Evolutionary conservation across 2,113 vertebrate genomes (phyloP).

Genomic region (Halcyon senegalensis): DNA sequence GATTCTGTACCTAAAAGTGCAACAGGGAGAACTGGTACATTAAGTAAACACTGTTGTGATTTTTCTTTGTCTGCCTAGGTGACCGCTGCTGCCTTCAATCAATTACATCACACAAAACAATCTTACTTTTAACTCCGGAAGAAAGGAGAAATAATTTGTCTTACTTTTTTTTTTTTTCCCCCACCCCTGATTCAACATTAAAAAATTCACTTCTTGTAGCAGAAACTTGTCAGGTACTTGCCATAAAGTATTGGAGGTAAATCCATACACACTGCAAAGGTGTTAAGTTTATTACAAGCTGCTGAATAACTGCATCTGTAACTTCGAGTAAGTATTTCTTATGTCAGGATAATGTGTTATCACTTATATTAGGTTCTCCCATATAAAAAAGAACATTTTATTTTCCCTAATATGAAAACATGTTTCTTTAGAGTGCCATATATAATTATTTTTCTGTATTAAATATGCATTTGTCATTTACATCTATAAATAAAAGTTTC

Average conservation of each 20-base stretch:
- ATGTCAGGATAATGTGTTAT: background rate
- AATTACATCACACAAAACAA: background rate
- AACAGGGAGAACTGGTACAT: background rate
- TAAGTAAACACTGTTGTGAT: background rate
- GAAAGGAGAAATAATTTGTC: background rate
- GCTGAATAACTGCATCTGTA: background rate
- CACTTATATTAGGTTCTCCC: background rate
- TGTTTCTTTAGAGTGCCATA: background rate
- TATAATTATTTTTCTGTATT: background rate
- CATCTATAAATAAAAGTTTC: background rate
- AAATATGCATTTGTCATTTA: background rate
- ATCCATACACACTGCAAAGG: background rate
- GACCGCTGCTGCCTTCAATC: background rate
- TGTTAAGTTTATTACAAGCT: background rate
- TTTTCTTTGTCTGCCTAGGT: background rate
- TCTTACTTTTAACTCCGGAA: background rate
- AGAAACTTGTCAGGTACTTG: background rate
- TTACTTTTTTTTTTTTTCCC: background rate
- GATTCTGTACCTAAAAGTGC: background rate
- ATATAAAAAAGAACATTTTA: background rate
- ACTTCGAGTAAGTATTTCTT: background rate
- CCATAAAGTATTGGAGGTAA: background rate
- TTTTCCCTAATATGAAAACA: background rate
- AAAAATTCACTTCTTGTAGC: background rate
- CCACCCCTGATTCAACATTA: background rate